Evolutionary conservation across 2,797 vertebrate species (phyloP).

Genomic region (Ciconia nigra): DNA sequence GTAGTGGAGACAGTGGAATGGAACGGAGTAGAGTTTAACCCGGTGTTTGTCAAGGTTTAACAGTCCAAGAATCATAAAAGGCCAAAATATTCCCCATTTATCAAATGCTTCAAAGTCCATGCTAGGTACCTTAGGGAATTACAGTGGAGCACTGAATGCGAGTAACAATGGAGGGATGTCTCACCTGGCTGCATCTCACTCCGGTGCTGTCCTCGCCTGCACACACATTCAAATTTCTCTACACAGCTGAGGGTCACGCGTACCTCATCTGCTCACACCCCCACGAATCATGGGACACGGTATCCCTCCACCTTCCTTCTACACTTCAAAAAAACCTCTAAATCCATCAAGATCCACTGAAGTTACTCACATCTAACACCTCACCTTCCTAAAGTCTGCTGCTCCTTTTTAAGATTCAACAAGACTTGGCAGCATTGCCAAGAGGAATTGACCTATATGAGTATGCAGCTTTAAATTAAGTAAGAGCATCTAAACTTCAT

Average conservation of each 20-base stretch:
- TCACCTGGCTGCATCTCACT: not conserved
- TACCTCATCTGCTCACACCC: not conserved
- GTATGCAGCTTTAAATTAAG: slow-evolving; percentile 41
- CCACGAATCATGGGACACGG: not conserved
- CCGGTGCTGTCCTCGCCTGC: not conserved
- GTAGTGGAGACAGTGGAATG: not conserved
- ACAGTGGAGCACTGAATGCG: fast-evolving
- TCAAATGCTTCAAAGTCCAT: not conserved
- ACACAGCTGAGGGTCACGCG: fast-evolving
- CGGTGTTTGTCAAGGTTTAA: not conserved
- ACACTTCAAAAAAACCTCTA: not conserved
- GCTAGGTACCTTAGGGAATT: not conserved
- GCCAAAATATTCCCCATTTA: not conserved
- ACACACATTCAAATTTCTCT: not conserved
- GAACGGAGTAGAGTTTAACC: not conserved
- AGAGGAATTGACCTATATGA: slow-evolving; percentile 4
- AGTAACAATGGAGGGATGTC: not conserved
- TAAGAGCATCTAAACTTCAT: slow-evolving; percentile 55
- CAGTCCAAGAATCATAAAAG: not conserved
- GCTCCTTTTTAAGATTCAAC: not conserved
- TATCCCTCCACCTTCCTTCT: not conserved
- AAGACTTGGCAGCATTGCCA: slow-evolving; percentile 32
- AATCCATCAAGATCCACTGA: not conserved
- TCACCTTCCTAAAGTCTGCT: not conserved
- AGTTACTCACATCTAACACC: not conserved